Conservation (phyloP, 2,797 vertebrate genomes). For the Platalea minor region DNA sequence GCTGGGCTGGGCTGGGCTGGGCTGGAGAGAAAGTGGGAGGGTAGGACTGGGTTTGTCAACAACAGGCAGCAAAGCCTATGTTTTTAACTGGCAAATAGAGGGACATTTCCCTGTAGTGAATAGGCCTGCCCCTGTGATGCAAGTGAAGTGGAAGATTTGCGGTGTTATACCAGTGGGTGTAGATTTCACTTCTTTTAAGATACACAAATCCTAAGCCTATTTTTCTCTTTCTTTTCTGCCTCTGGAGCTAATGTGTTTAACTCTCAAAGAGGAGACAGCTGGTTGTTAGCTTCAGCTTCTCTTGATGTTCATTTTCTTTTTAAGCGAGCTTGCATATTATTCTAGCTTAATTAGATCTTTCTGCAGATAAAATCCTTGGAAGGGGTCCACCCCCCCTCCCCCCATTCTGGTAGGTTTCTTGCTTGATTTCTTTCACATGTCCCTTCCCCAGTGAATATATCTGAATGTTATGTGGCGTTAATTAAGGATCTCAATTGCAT, state of each 20-base stretch:
- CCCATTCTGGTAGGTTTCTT: slow-evolving; percentile 3
- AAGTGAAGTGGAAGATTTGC: neutral
- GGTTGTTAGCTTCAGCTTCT: slow-evolving; percentile 29
- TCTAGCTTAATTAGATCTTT: slow-evolving; percentile 43
- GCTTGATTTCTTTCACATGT: slow-evolving; percentile 28
- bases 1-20: neutral
- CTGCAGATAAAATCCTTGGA: slow-evolving; percentile 47
- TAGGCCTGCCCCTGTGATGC: neutral
- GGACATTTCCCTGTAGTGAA: neutral
- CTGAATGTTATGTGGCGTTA: neutral
- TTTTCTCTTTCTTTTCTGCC: slow-evolving; percentile 25
- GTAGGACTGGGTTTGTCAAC: neutral
- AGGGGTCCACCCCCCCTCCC: neutral
- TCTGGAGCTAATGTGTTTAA: slow-evolving; percentile 1
- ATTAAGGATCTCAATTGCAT: slow-evolving; percentile 37
- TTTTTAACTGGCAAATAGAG: neutral
- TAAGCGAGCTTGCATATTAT: slow-evolving; percentile 14
- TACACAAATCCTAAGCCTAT: neutral
- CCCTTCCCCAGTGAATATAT: slow-evolving; percentile 35
- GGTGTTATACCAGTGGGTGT: neutral
- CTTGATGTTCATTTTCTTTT: slow-evolving; percentile 37
- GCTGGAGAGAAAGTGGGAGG: neutral
- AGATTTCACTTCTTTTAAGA: slow-evolving; percentile 21
- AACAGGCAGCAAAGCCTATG: neutral
- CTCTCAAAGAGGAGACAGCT: slow-evolving; percentile 22